These are phyloP conservation scores for Poecile montanus DNA, from an alignment of 2,797 vertebrate genomes.

Conservation along the genomic window DNA sequence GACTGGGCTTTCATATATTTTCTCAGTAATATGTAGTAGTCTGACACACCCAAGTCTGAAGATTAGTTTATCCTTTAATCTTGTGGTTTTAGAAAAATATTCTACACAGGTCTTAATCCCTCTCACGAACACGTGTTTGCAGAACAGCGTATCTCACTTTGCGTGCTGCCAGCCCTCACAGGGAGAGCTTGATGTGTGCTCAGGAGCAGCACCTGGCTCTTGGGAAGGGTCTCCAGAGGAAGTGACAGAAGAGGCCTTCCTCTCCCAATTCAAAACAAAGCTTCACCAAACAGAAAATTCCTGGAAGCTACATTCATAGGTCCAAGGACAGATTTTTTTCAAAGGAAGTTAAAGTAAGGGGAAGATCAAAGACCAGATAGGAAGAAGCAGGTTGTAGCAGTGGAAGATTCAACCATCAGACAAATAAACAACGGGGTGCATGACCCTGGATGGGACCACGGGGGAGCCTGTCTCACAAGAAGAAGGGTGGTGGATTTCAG, in stretches of 20 bases:
- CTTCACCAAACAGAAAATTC: constrained; percentile 43
- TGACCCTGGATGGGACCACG: neutral
- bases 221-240: constrained; percentile 29
- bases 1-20: neutral
- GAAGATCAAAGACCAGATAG: constrained; percentile 52
- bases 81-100: neutral
- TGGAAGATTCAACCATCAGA: constrained; percentile 31
- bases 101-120: neutral
- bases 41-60: neutral
- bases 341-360: constrained; percentile 31
- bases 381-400: constrained; percentile 49
- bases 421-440: constrained; percentile 24
- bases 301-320: constrained; percentile 35
- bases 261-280: constrained; percentile 37
- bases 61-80: neutral
- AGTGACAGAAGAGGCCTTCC: constrained; percentile 12
- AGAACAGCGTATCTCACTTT: neutral
- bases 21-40: neutral
- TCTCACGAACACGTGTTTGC: neutral
- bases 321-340: constrained; percentile 52
- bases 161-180: fast-evolving
- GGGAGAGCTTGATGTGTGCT: neutral
- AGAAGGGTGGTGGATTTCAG: constrained; percentile 14
- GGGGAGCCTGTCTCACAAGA: neutral
- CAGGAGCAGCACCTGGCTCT: neutral